phyloP scores from a whole-genome alignment of 2,113 vertebrate species.

The Prionailurus viverrinus region DNA sequence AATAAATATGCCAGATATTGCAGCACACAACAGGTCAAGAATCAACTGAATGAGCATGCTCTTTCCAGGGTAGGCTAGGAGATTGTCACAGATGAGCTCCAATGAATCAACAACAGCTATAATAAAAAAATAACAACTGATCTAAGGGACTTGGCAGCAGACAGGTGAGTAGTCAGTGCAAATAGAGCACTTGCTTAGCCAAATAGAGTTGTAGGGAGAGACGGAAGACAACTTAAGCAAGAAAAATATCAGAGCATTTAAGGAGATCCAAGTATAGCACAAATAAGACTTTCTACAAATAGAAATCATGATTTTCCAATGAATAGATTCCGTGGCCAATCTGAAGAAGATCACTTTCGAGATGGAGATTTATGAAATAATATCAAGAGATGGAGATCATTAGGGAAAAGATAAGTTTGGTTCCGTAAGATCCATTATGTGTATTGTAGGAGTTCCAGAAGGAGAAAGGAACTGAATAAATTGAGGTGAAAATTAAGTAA shows the following conservation, averaged over 20 bases:
- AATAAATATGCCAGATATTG: not conserved
- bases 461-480: not conserved
- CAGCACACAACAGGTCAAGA: not conserved
- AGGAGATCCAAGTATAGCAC: not conserved
- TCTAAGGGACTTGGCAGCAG: not conserved
- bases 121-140: not conserved
- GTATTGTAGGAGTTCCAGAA: not conserved
- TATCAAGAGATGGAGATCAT: not conserved
- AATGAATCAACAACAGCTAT: not conserved
- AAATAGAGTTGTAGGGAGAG: not conserved
- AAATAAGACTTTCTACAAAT: not conserved
- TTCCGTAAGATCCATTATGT: not conserved
- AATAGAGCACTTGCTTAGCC: not conserved
- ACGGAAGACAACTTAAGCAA: not conserved
- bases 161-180: not conserved
- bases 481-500: not conserved
- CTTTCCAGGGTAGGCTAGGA: not conserved
- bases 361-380: not conserved
- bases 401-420: not conserved
- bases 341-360: constrained; percentile 9
- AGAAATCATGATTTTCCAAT: not conserved
- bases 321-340: not conserved
- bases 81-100: not conserved
- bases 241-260: not conserved
- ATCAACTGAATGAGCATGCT: not conserved